Base-by-base conservation (phyloP, 1,140 invertebrate species). In the Caligus rogercresseyi region DNA sequence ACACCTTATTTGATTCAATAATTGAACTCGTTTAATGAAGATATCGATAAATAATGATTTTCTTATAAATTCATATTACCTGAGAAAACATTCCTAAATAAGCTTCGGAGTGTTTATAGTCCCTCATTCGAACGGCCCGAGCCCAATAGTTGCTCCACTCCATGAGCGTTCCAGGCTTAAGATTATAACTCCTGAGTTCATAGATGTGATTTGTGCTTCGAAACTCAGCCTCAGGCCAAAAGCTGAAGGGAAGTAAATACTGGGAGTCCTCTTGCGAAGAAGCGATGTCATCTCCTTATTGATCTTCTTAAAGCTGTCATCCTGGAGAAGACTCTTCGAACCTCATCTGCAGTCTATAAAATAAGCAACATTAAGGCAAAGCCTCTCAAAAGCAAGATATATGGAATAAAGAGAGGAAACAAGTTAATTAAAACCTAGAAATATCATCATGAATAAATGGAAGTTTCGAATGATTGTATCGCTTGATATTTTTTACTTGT, bases 91-190 rank as follows among this genome's bases (percentile, higher is more conserved):
- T 91, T 55, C 90, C 93, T 66, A 84, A 87, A 71, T 92, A 94
- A 0, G 92, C 86, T 73, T 96, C 91, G 71, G 93, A 83, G 72
- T 92, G 18, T 24, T 63, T 63, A 19, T 89, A 67, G 88, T 83
- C 69, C 85, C 80, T 43, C 94, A 79, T 72, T 84, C 87, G 70
- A 88, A 98, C 89, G 43, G 91, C 94, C 70, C 89, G 77, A 0
- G 92, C 90, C 94, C 93, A 98, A 74, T 95, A 94, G 73, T 97
- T 97, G 65, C 91, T 92, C 94, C 93, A 98, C 76, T 97, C 93
- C 67, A 97, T 95, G 89, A 97, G 95, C 1, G 92, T 96, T 23
- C 93, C 83, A 3, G 92, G 90, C 75, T 93, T 92, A 19, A 98
- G 75, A 68, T 87, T 82, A 69, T 89, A 89, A 66, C 86, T 90